Evolutionary conservation across 2,888 invertebrate genomes (phyloP).

Genomic region (Yponomeuta cagnagella): DNA sequence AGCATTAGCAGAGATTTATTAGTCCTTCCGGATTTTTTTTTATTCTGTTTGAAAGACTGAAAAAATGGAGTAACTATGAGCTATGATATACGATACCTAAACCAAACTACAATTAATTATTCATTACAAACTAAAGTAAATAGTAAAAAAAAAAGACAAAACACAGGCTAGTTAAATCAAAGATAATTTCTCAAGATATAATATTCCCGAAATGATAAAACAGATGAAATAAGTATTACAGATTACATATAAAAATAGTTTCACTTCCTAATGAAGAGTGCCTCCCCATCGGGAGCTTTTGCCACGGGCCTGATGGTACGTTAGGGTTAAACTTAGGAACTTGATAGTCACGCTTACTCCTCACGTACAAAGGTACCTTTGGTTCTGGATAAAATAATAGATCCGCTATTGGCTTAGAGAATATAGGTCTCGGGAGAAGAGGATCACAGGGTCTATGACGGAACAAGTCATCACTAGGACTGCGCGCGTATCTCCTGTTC

Average conservation of each 20-base stretch:
- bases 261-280: background rate
- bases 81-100: no score
- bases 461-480: background rate
- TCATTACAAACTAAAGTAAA: no score
- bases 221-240: background rate
- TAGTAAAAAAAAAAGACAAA: no score
- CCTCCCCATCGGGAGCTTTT: background rate
- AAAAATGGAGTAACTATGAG: no score
- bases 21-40: no score
- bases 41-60: no score
- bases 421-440: background rate
- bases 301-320: background rate
- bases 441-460: background rate
- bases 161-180: no score
- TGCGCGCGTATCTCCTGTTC: constrained; percentile 15
- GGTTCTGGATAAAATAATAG: background rate
- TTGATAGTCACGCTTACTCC: background rate
- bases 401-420: background rate
- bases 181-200: no score
- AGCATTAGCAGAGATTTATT: no score
- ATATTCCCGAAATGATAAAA: no score
- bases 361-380: background rate
- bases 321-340: constrained; percentile 2
- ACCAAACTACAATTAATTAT: no score
- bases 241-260: background rate